A percentile compares a stretch with the other conserved stretches of the same genome.
phyloP scores from a whole-genome alignment of 2,888 invertebrate species.

The Automeris io region DNA sequence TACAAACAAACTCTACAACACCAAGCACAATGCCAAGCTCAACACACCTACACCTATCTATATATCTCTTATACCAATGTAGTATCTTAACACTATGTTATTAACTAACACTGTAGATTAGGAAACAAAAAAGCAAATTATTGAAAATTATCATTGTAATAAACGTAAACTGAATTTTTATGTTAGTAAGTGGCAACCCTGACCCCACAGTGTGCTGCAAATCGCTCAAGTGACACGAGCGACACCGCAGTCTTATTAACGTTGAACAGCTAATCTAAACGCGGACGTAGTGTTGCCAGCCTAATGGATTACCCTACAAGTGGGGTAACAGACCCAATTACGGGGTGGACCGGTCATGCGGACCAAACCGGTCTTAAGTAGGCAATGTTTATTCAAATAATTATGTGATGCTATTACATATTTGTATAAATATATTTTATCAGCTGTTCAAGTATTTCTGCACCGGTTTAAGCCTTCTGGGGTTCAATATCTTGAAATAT shows the following conservation, averaged over 20 bases:
- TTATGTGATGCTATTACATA: slow-evolving; percentile 1
- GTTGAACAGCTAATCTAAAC: slow-evolving; percentile 41
- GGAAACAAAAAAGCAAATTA: slow-evolving; percentile 7
- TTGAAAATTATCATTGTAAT: slow-evolving; percentile 9
- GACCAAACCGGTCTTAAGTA: slow-evolving; percentile 7
- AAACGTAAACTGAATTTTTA: not conserved
- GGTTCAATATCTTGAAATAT: no score
- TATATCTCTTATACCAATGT: no score
- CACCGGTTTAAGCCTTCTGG: no score
- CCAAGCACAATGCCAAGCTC: no score
- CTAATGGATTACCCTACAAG: slow-evolving; percentile 49
- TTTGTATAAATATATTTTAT: no score
- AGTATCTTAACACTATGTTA: no score
- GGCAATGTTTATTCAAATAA: slow-evolving; percentile 2
- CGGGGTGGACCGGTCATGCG: slow-evolving; percentile 25
- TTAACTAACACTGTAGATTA: no score
- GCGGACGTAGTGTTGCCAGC: slow-evolving; percentile 35
- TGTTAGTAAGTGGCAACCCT: slow-evolving; percentile 21
- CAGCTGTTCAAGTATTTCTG: no score
- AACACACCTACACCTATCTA: no score
- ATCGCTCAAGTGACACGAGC: slow-evolving; percentile 37
- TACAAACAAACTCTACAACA: no score
- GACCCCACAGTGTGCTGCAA: slow-evolving; percentile 25
- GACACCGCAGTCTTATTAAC: slow-evolving; percentile 41
- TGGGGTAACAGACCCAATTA: slow-evolving; percentile 50